Conservation (phyloP, 2,888 invertebrate genomes). For the Pterobdella sp. region DNA sequence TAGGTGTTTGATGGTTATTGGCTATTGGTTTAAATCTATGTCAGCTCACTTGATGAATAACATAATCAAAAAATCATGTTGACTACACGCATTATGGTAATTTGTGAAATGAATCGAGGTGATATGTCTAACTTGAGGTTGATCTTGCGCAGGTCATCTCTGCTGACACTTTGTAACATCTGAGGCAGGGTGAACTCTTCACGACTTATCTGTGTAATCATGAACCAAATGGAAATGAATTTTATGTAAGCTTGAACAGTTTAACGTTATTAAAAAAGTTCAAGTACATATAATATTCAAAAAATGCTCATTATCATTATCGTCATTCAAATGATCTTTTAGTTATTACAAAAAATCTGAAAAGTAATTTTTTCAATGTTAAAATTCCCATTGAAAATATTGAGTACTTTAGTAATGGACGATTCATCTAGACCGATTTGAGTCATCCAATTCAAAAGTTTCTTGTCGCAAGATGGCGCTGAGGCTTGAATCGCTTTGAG, state of each 20-base stretch:
- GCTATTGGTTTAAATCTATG: no score
- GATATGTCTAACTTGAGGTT: constrained; percentile 62
- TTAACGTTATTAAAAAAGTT: no score
- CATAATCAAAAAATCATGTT: not conserved
- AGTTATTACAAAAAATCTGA: not conserved
- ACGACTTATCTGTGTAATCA: constrained; percentile 60
- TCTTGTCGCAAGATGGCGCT: not conserved
- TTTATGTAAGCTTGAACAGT: no score
- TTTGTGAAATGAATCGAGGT: not conserved
- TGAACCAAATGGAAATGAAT: no score
- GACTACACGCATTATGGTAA: not conserved
- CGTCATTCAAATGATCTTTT: no score
- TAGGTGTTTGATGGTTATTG: no score
- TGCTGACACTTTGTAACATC: constrained; percentile 67
- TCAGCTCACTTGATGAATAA: not conserved
- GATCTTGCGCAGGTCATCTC: constrained; percentile 72
- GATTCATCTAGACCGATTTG: constrained; percentile 13
- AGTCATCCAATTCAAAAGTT: constrained; percentile 13
- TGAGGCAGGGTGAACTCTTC: constrained; percentile 75
- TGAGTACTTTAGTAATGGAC: constrained; percentile 9
- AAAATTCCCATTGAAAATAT: not conserved
- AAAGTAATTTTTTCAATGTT: not conserved
- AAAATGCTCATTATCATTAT: no score
- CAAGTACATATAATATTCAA: no score
- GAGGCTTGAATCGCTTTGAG: no score